Base-by-base conservation (phyloP, 92 coral and sea anemone species). In the Anthopleura xanthogrammica region DNA sequence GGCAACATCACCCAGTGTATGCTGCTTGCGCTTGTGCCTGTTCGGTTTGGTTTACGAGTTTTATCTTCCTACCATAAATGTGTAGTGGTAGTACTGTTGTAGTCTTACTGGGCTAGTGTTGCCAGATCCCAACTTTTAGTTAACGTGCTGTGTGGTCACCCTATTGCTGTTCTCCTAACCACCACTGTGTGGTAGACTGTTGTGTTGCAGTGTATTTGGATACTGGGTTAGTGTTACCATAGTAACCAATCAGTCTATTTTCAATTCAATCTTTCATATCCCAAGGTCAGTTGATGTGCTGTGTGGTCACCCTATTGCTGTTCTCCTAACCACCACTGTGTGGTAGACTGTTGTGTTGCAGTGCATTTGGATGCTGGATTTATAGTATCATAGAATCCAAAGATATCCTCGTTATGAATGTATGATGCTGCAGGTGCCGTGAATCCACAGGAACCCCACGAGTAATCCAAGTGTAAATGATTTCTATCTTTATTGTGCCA, bases 281-380 rank as follows among this genome's bases (percentile, higher is more conserved):
- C 64, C 64, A 16, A 58, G 7, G 7, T 58, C 64, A 58, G n/a
- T 58, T 16, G 19, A 58, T 58, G 70, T 62, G 13, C 39, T 1
- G 29, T n/a, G 70, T n/a, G 70, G 70, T 62, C 24, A 20, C 36
- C 39, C 36, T 62, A 62, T 62, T 20, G 70, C 70, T 62, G 70
- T 62, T 62, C 70, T 62, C 36, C 70, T 62, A 62, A 62, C 70
- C 36, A 62, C 70, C 70, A 62, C 70, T 62, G 70, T 62, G 70
- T 62, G 29, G 70, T 62, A 62, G 70, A 62, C 70, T 62, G 39
- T 19, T 19, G 36, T 62, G 70, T 62, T 62, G 70, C 70, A 62
- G 70, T 62, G 24, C 68, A 60, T 19, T 7, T 62, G 8, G 29
- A 19, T 3, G 6, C 10, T 62, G 24, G 11, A 23, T 62, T 62